These are phyloP conservation scores for Rhinatrema bivittatum DNA, from an alignment of 2,797 vertebrate genomes.

Conservation along the genomic window DNA sequence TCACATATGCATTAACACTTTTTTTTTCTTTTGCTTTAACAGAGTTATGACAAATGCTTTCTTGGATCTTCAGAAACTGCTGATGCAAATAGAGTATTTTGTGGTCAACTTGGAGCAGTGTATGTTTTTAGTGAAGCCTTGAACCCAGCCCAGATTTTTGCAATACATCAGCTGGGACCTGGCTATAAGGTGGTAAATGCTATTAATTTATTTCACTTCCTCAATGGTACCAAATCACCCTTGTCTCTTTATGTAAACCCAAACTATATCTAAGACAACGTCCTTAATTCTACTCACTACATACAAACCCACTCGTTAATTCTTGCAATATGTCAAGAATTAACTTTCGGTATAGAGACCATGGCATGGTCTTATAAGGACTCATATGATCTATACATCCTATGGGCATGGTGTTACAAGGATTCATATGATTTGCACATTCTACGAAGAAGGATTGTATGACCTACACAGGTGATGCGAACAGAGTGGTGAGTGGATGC, in stretches of 20 bases:
- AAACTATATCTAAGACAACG: no score
- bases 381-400: no score
- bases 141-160: constrained; percentile 95
- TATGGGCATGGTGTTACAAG: no score
- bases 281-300: background rate
- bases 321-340: no score
- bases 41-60: constrained; percentile 98
- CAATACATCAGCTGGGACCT: constrained; percentile 93
- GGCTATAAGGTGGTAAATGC: constrained; percentile 80
- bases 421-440: no score
- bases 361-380: no score
- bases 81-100: constrained; percentile 92
- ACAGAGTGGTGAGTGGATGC: no score
- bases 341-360: no score
- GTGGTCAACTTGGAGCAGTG: constrained; percentile 92
- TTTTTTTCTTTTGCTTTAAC: constrained; percentile 31
- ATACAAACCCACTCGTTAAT: no score
- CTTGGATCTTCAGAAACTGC: constrained; percentile 95
- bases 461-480: no score
- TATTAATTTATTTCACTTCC: constrained; percentile 2
- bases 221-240: no score
- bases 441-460: no score
- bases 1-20: constrained; percentile 4
- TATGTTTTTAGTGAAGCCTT: constrained; percentile 94
- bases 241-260: background rate